Percentiles rank a stretch among this genome's conserved stretches.
phyloP scores from a whole-genome alignment of 2,888 invertebrate genomes.

The Mesorhabditis spiculigera region DNA sequence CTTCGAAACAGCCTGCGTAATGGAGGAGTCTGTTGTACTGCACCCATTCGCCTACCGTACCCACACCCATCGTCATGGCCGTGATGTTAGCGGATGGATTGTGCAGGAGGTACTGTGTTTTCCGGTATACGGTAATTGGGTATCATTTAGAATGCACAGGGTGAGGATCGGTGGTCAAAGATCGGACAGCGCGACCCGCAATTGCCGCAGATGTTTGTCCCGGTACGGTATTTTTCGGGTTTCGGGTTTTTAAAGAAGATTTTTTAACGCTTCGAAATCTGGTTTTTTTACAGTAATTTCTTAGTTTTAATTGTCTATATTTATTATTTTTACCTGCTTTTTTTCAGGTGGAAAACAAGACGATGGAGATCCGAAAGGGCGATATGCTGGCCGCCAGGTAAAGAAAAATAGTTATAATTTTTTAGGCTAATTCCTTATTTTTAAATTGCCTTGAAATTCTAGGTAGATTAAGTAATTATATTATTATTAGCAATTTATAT shows the following conservation, averaged over 20 bases:
- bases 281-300: no score
- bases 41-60: slow-evolving; percentile 94
- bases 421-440: no score
- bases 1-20: slow-evolving; percentile 85
- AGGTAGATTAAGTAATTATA: no score
- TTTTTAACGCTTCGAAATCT: no score
- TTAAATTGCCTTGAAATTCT: no score
- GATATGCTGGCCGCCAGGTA: slow-evolving; percentile 33
- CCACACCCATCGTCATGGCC: slow-evolving; percentile 73
- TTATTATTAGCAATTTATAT: no score
- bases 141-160: slow-evolving; percentile 19
- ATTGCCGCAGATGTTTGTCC: slow-evolving; percentile 89
- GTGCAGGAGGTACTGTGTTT: slow-evolving; percentile 38
- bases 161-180: slow-evolving; percentile 72
- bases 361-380: slow-evolving; percentile 13
- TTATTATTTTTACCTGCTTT: no score
- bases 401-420: no score
- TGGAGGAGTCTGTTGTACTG: slow-evolving; percentile 73
- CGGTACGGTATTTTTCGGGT: slow-evolving; percentile 62
- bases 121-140: neutral
- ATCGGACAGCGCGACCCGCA: slow-evolving; percentile 83
- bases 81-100: slow-evolving; percentile 49
- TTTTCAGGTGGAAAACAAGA: neutral
- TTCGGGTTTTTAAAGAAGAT: neutral
- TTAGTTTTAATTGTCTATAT: no score